Evolutionary conservation across 2,113 vertebrate genomes (phyloP), one percentile per base, ranked within the genome.

Genomic region (Neolamprologus ventralis): DNA sequence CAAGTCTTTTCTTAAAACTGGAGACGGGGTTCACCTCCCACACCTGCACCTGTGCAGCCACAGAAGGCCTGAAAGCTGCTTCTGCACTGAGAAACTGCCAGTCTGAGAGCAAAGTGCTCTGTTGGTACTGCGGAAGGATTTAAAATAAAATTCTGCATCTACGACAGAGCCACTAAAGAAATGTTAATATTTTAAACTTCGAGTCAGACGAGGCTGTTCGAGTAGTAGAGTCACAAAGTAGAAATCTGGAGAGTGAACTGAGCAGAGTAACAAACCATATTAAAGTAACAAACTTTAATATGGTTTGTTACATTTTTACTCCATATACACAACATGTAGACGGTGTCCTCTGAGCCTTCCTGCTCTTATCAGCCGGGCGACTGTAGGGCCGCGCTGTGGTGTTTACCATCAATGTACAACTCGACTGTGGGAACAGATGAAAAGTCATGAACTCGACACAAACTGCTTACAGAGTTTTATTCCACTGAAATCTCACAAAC

Each of bases 401-500:
- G 65, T 92, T 63, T 33, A 45, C 54, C 26, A 16, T n/a, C 19
- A 81, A 90, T 87, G 90, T 91, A n/a, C 45, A 92, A 37, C 57
- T 58, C 28, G 31, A 75, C 28, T 47, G 7, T 55, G 71, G 42
- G 37, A 80, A 6, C 60, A 58, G 19, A 82, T 82, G 12, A 81
- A 57, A 28, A 83, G 58, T 87, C 80, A 80, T 54, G 14, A 7
- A 2, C 28, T 33, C 3, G 6, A 19, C 21, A 9, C 80, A 21
- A 68, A 28, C 16, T 31, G 9, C 26, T 75, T 11, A 33, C 42
- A 79, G 45, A 89, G 7, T 16, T 49, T 63, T 68, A 80, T 75
- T 31, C 8, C n/a, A 7, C 53, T 58, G 23, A 37, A 58, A 42
- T 13, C 17, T 33, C 7, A 33, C 31, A 45, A 9, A 57, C 33